Conservation (phyloP, 2,888 invertebrate species). For the Herminia tarsipennalis region DNA sequence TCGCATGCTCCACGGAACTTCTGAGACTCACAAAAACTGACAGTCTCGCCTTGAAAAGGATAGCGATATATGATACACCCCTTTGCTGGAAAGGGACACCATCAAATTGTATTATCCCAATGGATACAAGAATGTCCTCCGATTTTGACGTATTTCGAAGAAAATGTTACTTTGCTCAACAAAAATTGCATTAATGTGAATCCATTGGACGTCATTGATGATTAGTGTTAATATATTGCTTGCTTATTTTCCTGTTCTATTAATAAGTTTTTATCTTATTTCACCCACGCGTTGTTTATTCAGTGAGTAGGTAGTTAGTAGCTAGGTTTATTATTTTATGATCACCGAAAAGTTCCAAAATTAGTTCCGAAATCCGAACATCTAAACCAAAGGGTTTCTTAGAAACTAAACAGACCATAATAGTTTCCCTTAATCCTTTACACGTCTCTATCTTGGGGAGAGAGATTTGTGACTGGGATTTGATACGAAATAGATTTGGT, state of each 20-base stretch:
- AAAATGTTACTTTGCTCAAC: conserved; percentile 45
- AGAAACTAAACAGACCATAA: conserved; percentile 63
- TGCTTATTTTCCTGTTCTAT: conserved; percentile 4
- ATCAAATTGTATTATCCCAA: conserved; percentile 61
- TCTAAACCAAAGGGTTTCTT: conserved; percentile 52
- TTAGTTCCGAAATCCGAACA: conserved; percentile 50
- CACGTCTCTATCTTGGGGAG: conserved; percentile 61
- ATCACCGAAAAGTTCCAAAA: conserved; percentile 48
- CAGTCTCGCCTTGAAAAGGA: conserved; percentile 65
- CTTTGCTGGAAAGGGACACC: conserved; percentile 53
- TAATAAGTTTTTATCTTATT: conserved; percentile 29
- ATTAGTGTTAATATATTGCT: conserved; percentile 37
- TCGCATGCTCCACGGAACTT: conserved; percentile 80
- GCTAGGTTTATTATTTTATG: conserved; percentile 31
- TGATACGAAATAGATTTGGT: conserved; percentile 56
- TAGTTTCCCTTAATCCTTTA: conserved; percentile 72
- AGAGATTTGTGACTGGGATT: conserved; percentile 65
- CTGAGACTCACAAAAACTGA: conserved; percentile 80
- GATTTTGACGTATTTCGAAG: conserved; percentile 62
- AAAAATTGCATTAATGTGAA: conserved; percentile 51
- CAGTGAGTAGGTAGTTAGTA: conserved; percentile 3
- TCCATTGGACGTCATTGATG: conserved; percentile 52
- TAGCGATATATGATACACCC: conserved; percentile 45
- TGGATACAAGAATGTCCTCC: conserved; percentile 63
- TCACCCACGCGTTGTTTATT: conserved; percentile 27